Conservation (phyloP, 2,797 vertebrate genomes). For the Etheostoma nigrum region DNA sequence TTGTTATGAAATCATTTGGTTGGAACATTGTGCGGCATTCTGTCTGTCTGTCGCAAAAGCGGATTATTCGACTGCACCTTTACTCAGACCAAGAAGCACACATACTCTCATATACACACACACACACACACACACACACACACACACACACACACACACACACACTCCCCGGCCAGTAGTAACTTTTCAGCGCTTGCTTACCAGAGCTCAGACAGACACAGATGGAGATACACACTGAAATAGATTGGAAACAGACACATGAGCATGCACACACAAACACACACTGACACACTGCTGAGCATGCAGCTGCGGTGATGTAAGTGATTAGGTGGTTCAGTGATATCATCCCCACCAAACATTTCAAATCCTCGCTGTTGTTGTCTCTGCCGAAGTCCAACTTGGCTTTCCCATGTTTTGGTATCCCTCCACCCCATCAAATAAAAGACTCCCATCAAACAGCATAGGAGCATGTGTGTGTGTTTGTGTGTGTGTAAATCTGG, state of each 20-base stretch:
- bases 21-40: not conserved
- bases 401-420: constrained; percentile 64
- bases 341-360: constrained; percentile 83
- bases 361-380: constrained; percentile 76
- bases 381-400: constrained; percentile 73
- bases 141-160: constrained; percentile 1
- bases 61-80: constrained; percentile 14
- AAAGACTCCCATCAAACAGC: constrained; percentile 66
- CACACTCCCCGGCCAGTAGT: constrained; percentile 43
- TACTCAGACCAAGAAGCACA: constrained; percentile 28
- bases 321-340: constrained; percentile 83
- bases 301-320: constrained; percentile 87
- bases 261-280: constrained; percentile 17
- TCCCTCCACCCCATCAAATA: constrained; percentile 14
- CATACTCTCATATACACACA: constrained; percentile 20
- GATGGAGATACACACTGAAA: constrained; percentile 58
- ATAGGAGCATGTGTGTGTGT: constrained; percentile 43
- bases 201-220: constrained; percentile 41
- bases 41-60: not conserved
- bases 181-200: constrained; percentile 56
- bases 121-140: constrained; percentile 33
- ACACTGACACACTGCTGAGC: constrained; percentile 74
- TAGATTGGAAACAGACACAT: constrained; percentile 70
- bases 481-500: constrained; percentile 55
- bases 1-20: constrained; percentile 29